Base-by-base conservation (phyloP, 2,888 invertebrate species). In the Leptinotarsa tumamoca region DNA sequence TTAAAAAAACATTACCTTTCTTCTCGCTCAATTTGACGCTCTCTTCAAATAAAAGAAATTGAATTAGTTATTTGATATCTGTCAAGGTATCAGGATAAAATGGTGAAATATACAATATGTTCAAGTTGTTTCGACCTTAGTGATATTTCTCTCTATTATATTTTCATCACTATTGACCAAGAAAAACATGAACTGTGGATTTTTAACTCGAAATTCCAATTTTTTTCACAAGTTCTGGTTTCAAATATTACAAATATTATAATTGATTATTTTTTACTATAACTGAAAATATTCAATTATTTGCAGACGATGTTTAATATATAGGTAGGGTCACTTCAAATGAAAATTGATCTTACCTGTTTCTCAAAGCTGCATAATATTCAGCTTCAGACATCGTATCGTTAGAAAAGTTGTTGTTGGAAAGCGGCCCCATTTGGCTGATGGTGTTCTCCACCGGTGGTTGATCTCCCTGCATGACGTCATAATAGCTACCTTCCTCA, bases 391-490 rank as follows among this genome's bases (percentile, higher is more conserved):
- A 74, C 5, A 77, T 68, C 63, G 76, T 78, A 33, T 72, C 76
- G 17, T 15, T 61, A 14, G 58, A 58, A 58, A 58, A 58, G 23
- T 71, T 66, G n/a, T 27, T 51, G 18, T 18, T 61, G n/a, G 18
- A 23, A 33, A 50, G 58, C 17, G 68, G 66, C 17, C 68, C 71
- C 50, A 61, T 71, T 49, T 75, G 67, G 15, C 67, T 71, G 17
- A 79, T 72, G 23, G 66, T 73, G 58, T 78, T 77, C 14, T 74
- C 79, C 21, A 33, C 75, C 56, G 58, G 74, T 7, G 83, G 81
- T 67, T 83, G 82, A 73, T 83, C 83, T 13, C 82, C 82, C 18
- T 80, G 80, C 83, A 83, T 83, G 21, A 75, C 79, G 56, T 82
- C 82, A 70, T 82, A 80, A 21, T 80, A 71, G 51, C 79, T 80